Percentiles rank a stretch among this genome's conserved stretches.
Conservation (phyloP, 2,888 invertebrate species). For the Ditula angustiorana region DNA sequence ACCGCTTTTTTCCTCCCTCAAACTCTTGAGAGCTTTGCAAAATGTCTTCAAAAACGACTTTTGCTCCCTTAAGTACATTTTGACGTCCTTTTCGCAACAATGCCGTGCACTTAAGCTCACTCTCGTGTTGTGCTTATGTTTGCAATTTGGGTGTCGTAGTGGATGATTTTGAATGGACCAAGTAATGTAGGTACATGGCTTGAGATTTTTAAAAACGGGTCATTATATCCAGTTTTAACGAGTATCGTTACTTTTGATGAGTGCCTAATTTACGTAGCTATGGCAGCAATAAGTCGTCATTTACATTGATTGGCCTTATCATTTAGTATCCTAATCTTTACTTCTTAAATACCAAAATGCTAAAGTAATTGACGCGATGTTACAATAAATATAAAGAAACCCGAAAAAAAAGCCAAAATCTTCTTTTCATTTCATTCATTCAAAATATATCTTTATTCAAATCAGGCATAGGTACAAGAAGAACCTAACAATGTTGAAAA, state of each 20-base stretch:
- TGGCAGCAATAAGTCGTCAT: too few species aligned
- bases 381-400: too few species aligned
- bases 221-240: not conserved
- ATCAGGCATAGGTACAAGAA: too few species aligned
- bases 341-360: too few species aligned
- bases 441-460: too few species aligned
- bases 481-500: too few species aligned
- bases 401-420: too few species aligned
- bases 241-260: too few species aligned
- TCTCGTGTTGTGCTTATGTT: constrained; percentile 42
- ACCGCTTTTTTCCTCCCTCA: constrained; percentile 71
- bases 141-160: constrained; percentile 42
- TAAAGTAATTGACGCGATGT: too few species aligned
- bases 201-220: not conserved
- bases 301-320: too few species aligned
- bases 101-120: constrained; percentile 62
- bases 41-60: constrained; percentile 79
- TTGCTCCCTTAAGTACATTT: constrained; percentile 76
- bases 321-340: too few species aligned
- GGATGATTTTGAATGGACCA: constrained; percentile 29
- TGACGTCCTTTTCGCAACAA: constrained; percentile 68
- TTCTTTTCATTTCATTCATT: too few species aligned
- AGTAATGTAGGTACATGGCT: not conserved
- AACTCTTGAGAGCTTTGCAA: constrained; percentile 78
- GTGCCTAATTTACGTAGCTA: not conserved